phyloP scores from a whole-genome alignment of 2,113 vertebrate genomes.

The Chaenocephalus aceratus region DNA sequence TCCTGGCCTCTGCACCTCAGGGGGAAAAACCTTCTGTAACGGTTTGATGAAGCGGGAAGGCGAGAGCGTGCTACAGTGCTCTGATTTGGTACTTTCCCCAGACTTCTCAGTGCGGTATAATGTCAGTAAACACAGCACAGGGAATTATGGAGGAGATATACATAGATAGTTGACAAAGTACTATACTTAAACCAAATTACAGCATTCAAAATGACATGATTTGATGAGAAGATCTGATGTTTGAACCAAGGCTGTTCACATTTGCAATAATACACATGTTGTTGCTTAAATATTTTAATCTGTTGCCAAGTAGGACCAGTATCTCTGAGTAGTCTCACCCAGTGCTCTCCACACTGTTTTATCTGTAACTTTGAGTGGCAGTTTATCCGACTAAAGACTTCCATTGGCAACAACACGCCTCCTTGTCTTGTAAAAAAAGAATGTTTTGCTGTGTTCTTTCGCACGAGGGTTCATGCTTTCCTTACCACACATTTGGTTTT shows the following conservation, averaged over 20 bases:
- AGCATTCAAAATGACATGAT: slow-evolving; percentile 3
- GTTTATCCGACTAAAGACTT: slow-evolving; percentile 1
- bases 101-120: not conserved
- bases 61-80: not conserved
- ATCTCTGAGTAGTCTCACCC: not conserved
- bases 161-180: slow-evolving; percentile 5
- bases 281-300: slow-evolving; percentile 5
- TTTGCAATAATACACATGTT: not conserved
- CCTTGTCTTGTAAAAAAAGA: not conserved
- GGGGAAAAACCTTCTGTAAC: slow-evolving; percentile 26
- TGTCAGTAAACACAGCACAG: slow-evolving; percentile 17
- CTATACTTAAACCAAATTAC: not conserved
- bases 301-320: not conserved
- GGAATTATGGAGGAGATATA: not conserved
- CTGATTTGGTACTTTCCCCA: slow-evolving; percentile 26
- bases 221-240: not conserved
- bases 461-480: not conserved
- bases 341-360: not conserved
- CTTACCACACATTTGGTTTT: slow-evolving; percentile 18
- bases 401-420: not conserved
- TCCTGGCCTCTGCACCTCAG: slow-evolving; percentile 16
- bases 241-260: not conserved
- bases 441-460: not conserved
- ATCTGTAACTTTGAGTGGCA: not conserved
- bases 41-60: slow-evolving; percentile 37